These are phyloP conservation scores for Andrena praecox DNA, from an alignment of 2,888 invertebrate genomes.

Conservation along the genomic window DNA sequence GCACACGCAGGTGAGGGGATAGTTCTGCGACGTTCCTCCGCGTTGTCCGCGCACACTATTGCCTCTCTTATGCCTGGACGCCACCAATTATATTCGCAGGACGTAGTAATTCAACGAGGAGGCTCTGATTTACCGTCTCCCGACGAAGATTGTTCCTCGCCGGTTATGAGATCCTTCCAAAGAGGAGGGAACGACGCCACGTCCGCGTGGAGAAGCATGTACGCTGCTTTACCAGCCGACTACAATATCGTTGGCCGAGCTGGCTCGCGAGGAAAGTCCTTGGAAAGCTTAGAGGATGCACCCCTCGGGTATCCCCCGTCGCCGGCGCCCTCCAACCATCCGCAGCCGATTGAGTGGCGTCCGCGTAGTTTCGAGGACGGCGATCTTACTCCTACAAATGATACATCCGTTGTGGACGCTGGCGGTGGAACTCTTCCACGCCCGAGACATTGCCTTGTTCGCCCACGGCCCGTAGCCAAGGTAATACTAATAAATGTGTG, in stretches of 20 bases:
- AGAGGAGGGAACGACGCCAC: conserved; percentile 71
- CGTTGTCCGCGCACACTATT: background rate
- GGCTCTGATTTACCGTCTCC: conserved; percentile 83
- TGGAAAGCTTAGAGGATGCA: conserved; percentile 94
- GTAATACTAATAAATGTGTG: conserved; percentile 78
- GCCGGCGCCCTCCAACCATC: conserved; percentile 80
- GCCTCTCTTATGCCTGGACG: background rate
- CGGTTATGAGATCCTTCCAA: conserved; percentile 83
- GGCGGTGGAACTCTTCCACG: conserved; percentile 94
- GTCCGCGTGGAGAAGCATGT: conserved; percentile 83
- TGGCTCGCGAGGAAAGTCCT: conserved; percentile 92
- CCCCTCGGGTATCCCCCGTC: conserved; percentile 83
- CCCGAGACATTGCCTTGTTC: conserved; percentile 91
- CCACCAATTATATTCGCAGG: conserved; percentile 65
- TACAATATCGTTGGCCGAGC: conserved; percentile 86
- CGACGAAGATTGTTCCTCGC: conserved; percentile 84
- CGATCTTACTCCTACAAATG: conserved; percentile 95
- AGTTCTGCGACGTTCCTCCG: background rate
- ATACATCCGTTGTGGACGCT: conserved; percentile 87
- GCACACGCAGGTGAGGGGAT: conserved; percentile 83
- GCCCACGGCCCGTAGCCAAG: conserved; percentile 93
- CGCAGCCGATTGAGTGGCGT: conserved; percentile 88
- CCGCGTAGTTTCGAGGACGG: conserved; percentile 94
- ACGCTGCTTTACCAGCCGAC: conserved; percentile 81
- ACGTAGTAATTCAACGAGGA: conserved; percentile 83